Evolutionary conservation across 2,888 invertebrate genomes (phyloP), one percentile per base, ranked within the genome.

Genomic region (Oconnorella tubifera): DNA sequence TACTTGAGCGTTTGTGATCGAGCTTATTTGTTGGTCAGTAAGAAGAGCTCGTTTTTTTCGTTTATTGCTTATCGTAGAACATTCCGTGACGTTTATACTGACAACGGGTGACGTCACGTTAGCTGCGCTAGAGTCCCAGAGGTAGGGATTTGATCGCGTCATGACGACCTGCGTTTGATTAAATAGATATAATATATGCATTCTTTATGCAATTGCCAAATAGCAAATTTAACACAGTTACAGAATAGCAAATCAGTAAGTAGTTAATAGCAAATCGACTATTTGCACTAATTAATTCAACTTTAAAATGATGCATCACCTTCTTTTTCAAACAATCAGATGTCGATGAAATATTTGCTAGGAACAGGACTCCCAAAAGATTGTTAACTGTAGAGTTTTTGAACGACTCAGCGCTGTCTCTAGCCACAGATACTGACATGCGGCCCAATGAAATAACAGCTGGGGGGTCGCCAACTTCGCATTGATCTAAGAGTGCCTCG

Each of bases 81-180:
- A 40, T 40, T 3, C 10, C 6, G 28, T 29, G 31, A 56, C 23
- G 28, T 56, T 31, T 23, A 29, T 29, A 31, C 28, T 14, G 29
- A 19, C 6, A 23, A 56, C 14, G 4, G 56, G 56, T n/a, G 56
- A 56, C 1, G 56, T 29, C 14, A 56, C 56, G 56, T 56, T 56
- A 23, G 27, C 19, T 23, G 56, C 56, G 31, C 56, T 56, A 23
- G 28, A 23, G 28, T 56, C 31, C 56, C 56, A 56, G 29, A 56
- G 28, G 29, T 29, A 14, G 6, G 31, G 2, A 31, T 56, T 56
- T 23, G 28, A 29, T 1, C 56, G 56, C 29, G 19, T 40, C 19
- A 40, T 40, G 40, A 40, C 40, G 19, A 40, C 40, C 40, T 40
- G 40, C n/a, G n/a, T n/a, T n/a, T n/a, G n/a, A n/a, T n/a, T n/a